Evolutionary conservation across 2,888 invertebrate genomes (phyloP).

Genomic region (Meandrusa payeni): DNA sequence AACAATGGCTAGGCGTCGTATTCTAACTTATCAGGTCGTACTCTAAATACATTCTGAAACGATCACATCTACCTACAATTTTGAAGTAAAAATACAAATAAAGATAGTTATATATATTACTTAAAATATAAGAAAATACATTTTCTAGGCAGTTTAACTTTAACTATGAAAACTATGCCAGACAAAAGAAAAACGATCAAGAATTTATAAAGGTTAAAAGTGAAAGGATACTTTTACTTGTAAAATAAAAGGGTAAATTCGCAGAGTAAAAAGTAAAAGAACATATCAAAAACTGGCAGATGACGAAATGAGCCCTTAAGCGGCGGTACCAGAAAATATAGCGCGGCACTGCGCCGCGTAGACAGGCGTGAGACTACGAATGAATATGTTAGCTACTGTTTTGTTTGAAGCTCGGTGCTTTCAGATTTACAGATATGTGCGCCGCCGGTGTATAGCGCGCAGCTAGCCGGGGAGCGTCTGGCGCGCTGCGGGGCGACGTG

Average conservation of each 20-base stretch:
- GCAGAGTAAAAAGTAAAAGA: neutral
- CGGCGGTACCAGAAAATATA: neutral
- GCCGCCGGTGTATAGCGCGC: conserved; percentile 24
- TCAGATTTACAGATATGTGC: conserved; percentile 43
- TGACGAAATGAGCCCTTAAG: conserved; percentile 13
- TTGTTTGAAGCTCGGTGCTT: conserved; percentile 36
- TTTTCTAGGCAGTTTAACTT: too few relatives aligned
- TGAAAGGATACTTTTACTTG: conserved; percentile 1
- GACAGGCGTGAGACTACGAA: conserved; percentile 26
- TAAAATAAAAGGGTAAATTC: neutral
- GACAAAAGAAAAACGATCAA: too few relatives aligned
- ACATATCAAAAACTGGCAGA: neutral
- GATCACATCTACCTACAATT: too few relatives aligned
- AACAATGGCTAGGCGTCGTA: too few relatives aligned
- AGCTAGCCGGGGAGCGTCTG: conserved; percentile 43
- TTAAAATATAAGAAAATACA: too few relatives aligned
- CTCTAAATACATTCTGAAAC: too few relatives aligned
- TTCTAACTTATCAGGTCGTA: too few relatives aligned
- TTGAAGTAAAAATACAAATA: too few relatives aligned
- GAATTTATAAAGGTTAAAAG: conserved; percentile 4
- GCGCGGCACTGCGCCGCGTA: neutral
- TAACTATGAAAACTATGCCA: too few relatives aligned
- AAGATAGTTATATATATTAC: too few relatives aligned
- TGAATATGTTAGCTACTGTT: conserved; percentile 34
- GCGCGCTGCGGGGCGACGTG: conserved; percentile 52